These are phyloP conservation scores for Mesoligia furuncula DNA, from an alignment of 2,888 invertebrate genomes.

Conservation along the genomic window DNA sequence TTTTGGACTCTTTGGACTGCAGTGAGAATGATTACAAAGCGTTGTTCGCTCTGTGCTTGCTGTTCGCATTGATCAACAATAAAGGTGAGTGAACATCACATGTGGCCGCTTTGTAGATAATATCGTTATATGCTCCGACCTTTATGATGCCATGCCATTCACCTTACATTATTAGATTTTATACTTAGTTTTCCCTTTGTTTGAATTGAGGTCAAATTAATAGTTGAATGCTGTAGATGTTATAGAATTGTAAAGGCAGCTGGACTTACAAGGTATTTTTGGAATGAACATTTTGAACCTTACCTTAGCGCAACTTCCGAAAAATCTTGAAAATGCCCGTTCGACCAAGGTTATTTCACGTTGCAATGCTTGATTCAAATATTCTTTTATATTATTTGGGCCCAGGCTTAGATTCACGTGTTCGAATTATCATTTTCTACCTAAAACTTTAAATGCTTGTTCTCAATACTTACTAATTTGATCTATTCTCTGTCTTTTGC, in stretches of 20 bases:
- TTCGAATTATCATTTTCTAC: not conserved
- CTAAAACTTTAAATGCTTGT: conserved; percentile 11
- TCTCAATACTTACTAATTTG: conserved; percentile 50
- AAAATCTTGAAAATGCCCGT: conserved; percentile 16
- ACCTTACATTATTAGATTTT: conserved; percentile 43
- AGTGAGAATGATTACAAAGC: conserved; percentile 98
- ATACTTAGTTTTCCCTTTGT: conserved; percentile 18
- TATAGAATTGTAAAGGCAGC: conserved; percentile 14
- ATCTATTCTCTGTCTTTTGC: conserved; percentile 53
- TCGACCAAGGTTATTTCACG: conserved; percentile 34
- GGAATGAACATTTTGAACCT: conserved; percentile 14
- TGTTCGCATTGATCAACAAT: conserved; percentile 98
- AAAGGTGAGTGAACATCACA: conserved; percentile 92
- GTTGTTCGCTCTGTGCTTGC: conserved; percentile 96
- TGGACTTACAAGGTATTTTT: conserved; percentile 13
- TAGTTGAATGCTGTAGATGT: conserved; percentile 26
- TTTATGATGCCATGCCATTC: conserved; percentile 41
- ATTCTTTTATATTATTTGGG: not conserved
- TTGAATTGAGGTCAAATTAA: conserved; percentile 34
- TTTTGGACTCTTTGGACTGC: conserved; percentile 96
- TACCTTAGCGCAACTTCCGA: conserved; percentile 24
- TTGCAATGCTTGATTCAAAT: conserved; percentile 29
- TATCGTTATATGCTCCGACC: conserved; percentile 21
- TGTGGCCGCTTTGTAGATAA: conserved; percentile 39
- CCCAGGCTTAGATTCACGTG: not conserved